A percentile compares a stretch with the other conserved stretches of the same genome.
Conservation (phyloP, 2,888 invertebrate species). For the Corythucha ciliata region DNA sequence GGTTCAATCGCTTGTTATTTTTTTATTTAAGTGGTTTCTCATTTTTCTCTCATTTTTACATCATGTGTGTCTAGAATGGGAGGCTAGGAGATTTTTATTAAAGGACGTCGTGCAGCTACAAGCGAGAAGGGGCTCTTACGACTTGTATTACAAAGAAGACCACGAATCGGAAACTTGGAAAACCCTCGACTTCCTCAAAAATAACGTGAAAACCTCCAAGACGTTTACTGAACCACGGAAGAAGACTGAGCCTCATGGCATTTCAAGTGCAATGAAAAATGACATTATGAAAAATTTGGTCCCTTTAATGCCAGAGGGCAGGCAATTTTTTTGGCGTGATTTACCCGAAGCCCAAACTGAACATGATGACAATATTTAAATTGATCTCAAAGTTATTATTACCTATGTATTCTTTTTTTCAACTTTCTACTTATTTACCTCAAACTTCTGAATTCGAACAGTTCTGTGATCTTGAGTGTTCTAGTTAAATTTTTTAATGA, state of each 20-base stretch:
- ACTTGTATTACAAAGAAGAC: slow-evolving; percentile 5
- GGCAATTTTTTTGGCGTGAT: slow-evolving; percentile 4
- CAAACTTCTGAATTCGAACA: no score
- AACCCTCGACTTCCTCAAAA: slow-evolving; percentile 7
- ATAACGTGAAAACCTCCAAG: not conserved
- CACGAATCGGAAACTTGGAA: not conserved
- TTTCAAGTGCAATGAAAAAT: not conserved
- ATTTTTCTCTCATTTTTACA: no score
- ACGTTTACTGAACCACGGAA: not conserved
- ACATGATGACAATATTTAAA: no score
- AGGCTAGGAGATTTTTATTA: not conserved
- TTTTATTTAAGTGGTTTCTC: no score
- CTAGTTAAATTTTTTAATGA: no score
- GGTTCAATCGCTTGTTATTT: no score
- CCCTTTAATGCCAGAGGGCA: slow-evolving; percentile 1
- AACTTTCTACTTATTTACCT: no score
- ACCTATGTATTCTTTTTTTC: no score
- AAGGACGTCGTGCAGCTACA: slow-evolving; percentile 8
- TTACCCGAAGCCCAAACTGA: no score
- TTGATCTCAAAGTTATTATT: no score
- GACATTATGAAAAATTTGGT: slow-evolving; percentile 5
- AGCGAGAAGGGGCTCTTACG: slow-evolving; percentile 3
- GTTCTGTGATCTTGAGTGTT: no score
- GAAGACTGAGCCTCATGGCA: not conserved
- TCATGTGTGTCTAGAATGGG: no score